Evolutionary conservation across 2,797 vertebrate genomes (phyloP).

Genomic region (Cottoperca gobio): DNA sequence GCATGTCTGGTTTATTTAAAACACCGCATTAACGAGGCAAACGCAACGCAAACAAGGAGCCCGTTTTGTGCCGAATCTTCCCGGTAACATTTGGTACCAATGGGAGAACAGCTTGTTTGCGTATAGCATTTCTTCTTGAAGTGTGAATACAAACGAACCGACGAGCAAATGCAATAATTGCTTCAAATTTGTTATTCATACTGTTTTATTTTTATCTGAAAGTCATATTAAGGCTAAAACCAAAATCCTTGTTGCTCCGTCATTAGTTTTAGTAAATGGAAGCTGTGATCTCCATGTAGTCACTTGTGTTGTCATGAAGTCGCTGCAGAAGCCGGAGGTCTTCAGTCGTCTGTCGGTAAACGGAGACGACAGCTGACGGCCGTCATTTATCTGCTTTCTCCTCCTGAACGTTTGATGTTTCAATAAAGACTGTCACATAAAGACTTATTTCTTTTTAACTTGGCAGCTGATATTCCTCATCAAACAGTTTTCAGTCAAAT

Average conservation of each 20-base stretch:
- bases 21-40: too few relatives aligned
- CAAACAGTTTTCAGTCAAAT: slow-evolving; percentile 27
- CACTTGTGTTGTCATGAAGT: not conserved
- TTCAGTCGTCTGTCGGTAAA: not conserved
- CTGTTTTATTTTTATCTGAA: too few relatives aligned
- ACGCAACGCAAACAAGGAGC: too few relatives aligned
- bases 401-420: slow-evolving; percentile 4
- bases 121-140: too few relatives aligned
- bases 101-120: too few relatives aligned
- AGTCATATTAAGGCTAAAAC: too few relatives aligned
- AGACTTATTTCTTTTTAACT: not conserved
- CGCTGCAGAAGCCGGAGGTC: not conserved
- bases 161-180: too few relatives aligned
- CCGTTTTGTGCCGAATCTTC: too few relatives aligned
- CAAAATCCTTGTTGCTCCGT: not conserved
- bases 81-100: too few relatives aligned
- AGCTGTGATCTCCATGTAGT: not conserved
- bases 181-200: too few relatives aligned
- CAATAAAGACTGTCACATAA: slow-evolving; percentile 8
- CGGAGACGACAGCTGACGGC: not conserved
- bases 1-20: too few relatives aligned
- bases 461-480: slow-evolving; percentile 3
- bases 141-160: too few relatives aligned
- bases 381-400: not conserved
- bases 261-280: not conserved